Base-by-base conservation (phyloP, 2,888 invertebrate species). In the Spilarctia lutea region DNA sequence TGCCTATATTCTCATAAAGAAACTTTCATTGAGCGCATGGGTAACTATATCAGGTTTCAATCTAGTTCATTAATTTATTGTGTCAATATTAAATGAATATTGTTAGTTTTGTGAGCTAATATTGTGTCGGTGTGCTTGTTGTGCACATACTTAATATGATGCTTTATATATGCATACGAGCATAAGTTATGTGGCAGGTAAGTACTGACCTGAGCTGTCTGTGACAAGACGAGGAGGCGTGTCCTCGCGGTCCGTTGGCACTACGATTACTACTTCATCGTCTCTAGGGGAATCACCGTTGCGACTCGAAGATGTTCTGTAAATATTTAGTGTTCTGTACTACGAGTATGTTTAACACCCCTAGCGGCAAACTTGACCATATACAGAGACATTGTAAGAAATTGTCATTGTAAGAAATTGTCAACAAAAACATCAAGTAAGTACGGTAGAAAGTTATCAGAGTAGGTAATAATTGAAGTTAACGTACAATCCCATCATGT, bases 201-300 rank as follows among this genome's bases (percentile, higher is more conserved):
- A 48, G 88, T 94, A 93, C 89, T 82, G 82, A 97, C 97, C 97
- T 94, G 97, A 97, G 93, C 97, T 97, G 92, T 97, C 97, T 69
- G 97, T 97, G 83, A 94, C 96, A 82, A 96, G 96, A 78, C 96
- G 96, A 79, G 96, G 96, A 56, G 96, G 96, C 75, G 96, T 96
- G 84, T 96, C 96, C 81, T 96, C 94, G 24, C 92, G 91, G 86
- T 95, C 94, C 65, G 92, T 91, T 76, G 95, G 95, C 77, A 95
- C 95, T 75, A 94, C 94, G 85, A 94, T 94, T 67, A 96, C 94
- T 79, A 95, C 96, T 90, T 94, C 95, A 83, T 95, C 94, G 79
- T 94, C 95, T 84, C 94, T 89, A 60, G 94, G 94, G 83, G 94
- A 94, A 81, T 92, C 94, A 81, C 91, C 91, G 86, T 92, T 92